Conservation (phyloP, 2,888 invertebrate species). For the Pyralis farinalis region DNA sequence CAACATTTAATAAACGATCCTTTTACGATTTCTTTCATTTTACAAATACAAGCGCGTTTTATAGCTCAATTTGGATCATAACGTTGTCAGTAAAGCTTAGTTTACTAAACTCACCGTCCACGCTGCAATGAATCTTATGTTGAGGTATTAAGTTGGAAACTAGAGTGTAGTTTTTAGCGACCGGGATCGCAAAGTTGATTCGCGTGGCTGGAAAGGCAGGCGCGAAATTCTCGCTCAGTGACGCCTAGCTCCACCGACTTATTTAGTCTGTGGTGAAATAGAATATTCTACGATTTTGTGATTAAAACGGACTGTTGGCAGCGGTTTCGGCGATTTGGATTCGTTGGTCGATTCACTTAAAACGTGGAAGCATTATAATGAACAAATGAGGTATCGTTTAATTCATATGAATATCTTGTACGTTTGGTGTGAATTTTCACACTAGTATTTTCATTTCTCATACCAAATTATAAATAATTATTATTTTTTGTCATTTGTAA, state of each 20-base stretch:
- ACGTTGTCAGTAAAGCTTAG: slow-evolving; percentile 7
- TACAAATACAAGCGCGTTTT: slow-evolving; percentile 8
- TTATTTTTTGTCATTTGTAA: too few species aligned
- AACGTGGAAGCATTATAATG: too few species aligned
- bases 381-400: too few species aligned
- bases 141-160: background rate
- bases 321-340: too few species aligned
- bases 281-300: background rate
- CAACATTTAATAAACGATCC: too few species aligned
- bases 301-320: too few species aligned
- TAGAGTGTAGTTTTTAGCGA: background rate
- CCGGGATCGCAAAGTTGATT: slow-evolving; percentile 4
- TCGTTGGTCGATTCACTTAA: too few species aligned
- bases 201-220: slow-evolving; percentile 3
- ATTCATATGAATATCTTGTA: too few species aligned
- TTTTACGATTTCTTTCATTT: slow-evolving; percentile 7
- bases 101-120: background rate
- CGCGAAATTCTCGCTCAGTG: slow-evolving; percentile 7
- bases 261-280: slow-evolving; percentile 7
- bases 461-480: too few species aligned
- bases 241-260: slow-evolving; percentile 7
- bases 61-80: slow-evolving; percentile 8
- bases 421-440: too few species aligned
- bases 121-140: background rate
- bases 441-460: too few species aligned